These are phyloP conservation scores for Cabera pusaria DNA, from an alignment of 2,888 invertebrate species.

Conservation along the genomic window DNA sequence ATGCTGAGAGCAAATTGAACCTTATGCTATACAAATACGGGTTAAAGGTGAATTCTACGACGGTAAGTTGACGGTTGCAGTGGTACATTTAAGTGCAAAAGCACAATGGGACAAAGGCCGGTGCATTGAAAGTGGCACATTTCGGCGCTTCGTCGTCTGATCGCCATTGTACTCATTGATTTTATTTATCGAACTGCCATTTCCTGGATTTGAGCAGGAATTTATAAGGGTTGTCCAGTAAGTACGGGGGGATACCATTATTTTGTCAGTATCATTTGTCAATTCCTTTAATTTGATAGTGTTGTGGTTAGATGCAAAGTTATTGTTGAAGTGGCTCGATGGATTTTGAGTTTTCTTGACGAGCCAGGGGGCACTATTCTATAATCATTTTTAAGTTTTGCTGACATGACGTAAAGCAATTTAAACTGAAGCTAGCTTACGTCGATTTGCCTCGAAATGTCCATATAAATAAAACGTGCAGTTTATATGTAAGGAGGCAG, in stretches of 20 bases:
- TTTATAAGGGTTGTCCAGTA: slow-evolving; percentile 15
- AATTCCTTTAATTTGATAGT: too few species aligned
- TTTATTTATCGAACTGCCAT: slow-evolving; percentile 41
- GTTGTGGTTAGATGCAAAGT: too few species aligned
- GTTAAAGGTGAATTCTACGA: not conserved
- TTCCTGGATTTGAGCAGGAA: slow-evolving; percentile 28
- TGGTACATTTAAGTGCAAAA: slow-evolving; percentile 44
- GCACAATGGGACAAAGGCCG: slow-evolving; percentile 47
- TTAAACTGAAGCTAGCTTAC: too few species aligned
- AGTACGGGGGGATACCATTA: not conserved
- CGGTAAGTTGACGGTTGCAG: slow-evolving; percentile 26
- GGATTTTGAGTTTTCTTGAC: too few species aligned
- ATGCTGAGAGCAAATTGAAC: slow-evolving; percentile 3
- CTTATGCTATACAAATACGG: slow-evolving; percentile 14
- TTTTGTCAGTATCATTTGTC: too few species aligned
- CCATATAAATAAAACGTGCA: too few species aligned
- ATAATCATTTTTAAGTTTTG: too few species aligned
- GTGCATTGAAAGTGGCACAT: slow-evolving; percentile 47
- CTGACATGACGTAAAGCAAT: too few species aligned
- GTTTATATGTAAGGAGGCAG: too few species aligned
- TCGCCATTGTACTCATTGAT: slow-evolving; percentile 44
- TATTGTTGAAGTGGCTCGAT: too few species aligned
- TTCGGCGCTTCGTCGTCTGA: slow-evolving; percentile 34
- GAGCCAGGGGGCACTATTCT: too few species aligned
- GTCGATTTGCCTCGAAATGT: too few species aligned